Evolutionary conservation across 2,113 vertebrate species (phyloP).

Genomic region (Laticauda laticaudata): DNA sequence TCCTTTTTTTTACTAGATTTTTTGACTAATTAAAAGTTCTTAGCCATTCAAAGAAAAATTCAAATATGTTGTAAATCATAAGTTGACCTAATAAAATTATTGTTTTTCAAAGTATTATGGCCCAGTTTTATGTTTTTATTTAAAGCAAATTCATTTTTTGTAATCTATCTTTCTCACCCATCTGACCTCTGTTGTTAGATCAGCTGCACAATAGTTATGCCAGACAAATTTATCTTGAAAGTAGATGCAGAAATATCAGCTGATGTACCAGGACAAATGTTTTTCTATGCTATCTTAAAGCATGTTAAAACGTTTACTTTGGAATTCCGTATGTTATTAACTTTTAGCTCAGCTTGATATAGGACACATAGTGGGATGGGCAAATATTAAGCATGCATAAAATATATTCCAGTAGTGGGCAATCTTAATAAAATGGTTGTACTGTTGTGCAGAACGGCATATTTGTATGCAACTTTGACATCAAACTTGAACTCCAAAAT

Average conservation of each 20-base stretch:
- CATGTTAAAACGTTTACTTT: background rate
- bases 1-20: background rate
- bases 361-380: background rate
- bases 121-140: background rate
- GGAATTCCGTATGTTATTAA: background rate
- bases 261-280: background rate
- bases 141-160: background rate
- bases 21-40: background rate
- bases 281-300: background rate
- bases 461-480: fast-evolving
- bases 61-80: background rate
- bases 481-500: background rate
- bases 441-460: background rate
- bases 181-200: background rate
- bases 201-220: background rate
- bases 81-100: background rate
- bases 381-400: background rate
- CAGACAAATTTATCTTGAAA: background rate
- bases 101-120: background rate
- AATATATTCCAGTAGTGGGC: fast-evolving
- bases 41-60: background rate
- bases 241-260: background rate
- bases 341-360: background rate
- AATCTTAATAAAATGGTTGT: fast-evolving
- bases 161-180: background rate